These are phyloP conservation scores for Microcebus ravelobensis DNA, from an alignment of 2,113 vertebrate species.

Conservation along the genomic window DNA sequence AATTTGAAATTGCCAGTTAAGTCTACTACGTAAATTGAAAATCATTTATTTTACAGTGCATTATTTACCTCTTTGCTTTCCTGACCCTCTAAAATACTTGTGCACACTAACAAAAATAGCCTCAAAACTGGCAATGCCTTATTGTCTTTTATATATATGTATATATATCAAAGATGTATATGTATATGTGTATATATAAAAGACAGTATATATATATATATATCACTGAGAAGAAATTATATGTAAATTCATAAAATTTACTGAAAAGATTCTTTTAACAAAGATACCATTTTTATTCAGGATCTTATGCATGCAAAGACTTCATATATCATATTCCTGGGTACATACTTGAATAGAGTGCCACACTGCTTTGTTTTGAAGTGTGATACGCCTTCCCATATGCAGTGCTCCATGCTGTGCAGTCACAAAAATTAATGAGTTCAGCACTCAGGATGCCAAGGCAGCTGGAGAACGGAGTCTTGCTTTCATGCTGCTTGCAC, in stretches of 20 bases:
- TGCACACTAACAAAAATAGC: not conserved
- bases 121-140: not conserved
- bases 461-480: conserved; percentile 42
- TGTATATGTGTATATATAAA: too few relatives aligned
- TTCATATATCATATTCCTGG: not conserved
- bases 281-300: not conserved
- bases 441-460: not conserved
- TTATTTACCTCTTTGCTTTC: not conserved
- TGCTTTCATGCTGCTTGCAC: conserved; percentile 31
- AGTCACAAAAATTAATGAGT: conserved; percentile 5
- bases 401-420: not conserved
- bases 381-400: not conserved
- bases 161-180: too few relatives aligned
- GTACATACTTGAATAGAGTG: not conserved
- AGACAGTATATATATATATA: too few relatives aligned
- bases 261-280: not conserved
- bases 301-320: not conserved
- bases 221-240: not conserved
- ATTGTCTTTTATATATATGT: not conserved
- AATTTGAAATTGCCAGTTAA: conserved; percentile 6
- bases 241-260: not conserved
- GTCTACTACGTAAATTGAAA: not conserved
- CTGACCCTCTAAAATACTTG: not conserved
- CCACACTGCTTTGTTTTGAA: not conserved
- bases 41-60: not conserved